Conservation (phyloP, 2,888 invertebrate genomes). For the Ryuthela nishihirai region DNA sequence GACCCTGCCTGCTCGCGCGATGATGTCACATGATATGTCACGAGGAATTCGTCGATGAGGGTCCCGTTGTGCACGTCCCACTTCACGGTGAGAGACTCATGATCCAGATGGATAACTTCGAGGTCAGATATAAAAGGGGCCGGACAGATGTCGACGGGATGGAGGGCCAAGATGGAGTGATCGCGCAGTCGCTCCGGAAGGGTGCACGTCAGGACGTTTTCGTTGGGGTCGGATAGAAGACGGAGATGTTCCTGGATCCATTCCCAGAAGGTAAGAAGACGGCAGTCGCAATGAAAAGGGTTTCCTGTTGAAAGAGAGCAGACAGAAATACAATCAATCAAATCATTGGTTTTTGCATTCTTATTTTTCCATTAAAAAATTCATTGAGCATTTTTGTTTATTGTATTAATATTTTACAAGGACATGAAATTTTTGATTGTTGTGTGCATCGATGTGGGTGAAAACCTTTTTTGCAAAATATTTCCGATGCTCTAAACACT, state of each 20-base stretch:
- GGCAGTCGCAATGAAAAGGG: constrained; percentile 83
- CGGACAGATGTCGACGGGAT: constrained; percentile 78
- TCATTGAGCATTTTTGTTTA: too few relatives aligned
- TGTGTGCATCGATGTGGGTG: too few relatives aligned
- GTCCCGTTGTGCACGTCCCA: constrained; percentile 87
- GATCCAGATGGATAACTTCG: constrained; percentile 82
- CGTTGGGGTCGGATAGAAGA: constrained; percentile 54
- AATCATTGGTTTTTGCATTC: too few relatives aligned
- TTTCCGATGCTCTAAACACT: too few relatives aligned
- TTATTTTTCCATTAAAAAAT: too few relatives aligned
- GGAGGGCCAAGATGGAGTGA: constrained; percentile 67
- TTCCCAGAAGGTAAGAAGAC: constrained; percentile 84
- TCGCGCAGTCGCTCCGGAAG: constrained; percentile 76
- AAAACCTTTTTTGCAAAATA: too few relatives aligned
- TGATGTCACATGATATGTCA: constrained; percentile 64
- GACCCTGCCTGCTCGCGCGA: constrained; percentile 29
- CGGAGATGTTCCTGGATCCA: constrained; percentile 87
- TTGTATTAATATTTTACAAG: too few relatives aligned
- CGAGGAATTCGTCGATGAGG: constrained; percentile 71
- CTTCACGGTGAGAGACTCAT: constrained; percentile 67
- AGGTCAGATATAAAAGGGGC: constrained; percentile 75
- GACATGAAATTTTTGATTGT: too few relatives aligned
- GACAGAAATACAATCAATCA: too few relatives aligned
- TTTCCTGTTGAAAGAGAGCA: constrained; percentile 70
- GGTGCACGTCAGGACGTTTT: constrained; percentile 61